These are phyloP conservation scores for Leptothorax acervorum DNA, from an alignment of 2,888 invertebrate genomes.

Conservation along the genomic window DNA sequence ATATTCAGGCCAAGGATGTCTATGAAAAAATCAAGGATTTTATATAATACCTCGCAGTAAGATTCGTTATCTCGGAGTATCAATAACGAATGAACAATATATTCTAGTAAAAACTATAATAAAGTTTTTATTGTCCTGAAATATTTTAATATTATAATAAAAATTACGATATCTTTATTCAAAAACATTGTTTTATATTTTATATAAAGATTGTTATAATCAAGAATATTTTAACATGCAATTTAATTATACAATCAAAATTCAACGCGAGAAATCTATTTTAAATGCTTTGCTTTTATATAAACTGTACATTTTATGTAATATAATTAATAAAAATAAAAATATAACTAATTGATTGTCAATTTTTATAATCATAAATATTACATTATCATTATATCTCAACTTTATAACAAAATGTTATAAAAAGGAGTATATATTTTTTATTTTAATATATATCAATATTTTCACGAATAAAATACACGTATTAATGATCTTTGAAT, in stretches of 20 bases:
- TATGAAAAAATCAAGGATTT: background rate
- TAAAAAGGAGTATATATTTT: background rate
- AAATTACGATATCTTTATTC: background rate
- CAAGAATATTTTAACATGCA: background rate
- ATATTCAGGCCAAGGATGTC: background rate
- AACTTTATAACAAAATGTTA: background rate
- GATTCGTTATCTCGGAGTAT: background rate
- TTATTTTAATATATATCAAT: background rate
- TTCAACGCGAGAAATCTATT: background rate
- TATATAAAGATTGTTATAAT: background rate
- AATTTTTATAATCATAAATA: background rate
- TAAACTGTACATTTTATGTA: background rate
- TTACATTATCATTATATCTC: background rate
- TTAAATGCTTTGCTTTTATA: background rate
- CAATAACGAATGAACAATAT: background rate
- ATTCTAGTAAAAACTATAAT: constrained; percentile 4
- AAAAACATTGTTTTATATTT: background rate
- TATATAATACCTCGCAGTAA: background rate
- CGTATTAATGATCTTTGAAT: background rate
- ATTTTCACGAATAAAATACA: background rate
- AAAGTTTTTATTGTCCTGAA: background rate
- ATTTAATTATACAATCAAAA: background rate
- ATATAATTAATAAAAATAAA: background rate
- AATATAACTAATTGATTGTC: background rate
- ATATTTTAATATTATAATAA: background rate